Conservation (phyloP, 2,797 vertebrate species). For the Apogon hyalosoma region DNA sequence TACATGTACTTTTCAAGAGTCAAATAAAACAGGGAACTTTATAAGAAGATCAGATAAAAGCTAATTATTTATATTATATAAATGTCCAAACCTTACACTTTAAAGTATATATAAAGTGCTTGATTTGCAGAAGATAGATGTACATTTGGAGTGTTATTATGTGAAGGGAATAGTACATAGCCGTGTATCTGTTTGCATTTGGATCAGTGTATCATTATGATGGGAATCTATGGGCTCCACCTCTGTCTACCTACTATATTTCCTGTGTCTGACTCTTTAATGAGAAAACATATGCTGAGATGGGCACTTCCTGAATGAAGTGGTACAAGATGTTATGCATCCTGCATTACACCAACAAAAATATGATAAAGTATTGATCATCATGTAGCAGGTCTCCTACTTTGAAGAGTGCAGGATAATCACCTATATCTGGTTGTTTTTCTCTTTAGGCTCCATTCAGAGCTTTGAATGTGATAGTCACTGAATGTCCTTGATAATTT, state of each 20-base stretch:
- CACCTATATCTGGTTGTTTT: constrained; percentile 65
- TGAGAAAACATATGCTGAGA: constrained; percentile 49
- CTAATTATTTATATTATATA: too few relatives aligned
- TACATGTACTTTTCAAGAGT: too few relatives aligned
- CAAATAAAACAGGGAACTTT: too few relatives aligned
- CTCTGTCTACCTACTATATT: constrained; percentile 18
- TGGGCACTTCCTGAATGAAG: constrained; percentile 59
- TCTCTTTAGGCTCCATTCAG: constrained; percentile 65
- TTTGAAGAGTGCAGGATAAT: constrained; percentile 69
- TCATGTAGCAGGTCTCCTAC: constrained; percentile 45
- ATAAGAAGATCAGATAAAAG: too few relatives aligned
- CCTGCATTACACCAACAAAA: constrained; percentile 60
- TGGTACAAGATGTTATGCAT: constrained; percentile 60
- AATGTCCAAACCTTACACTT: too few relatives aligned
- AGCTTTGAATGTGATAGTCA: constrained; percentile 58
- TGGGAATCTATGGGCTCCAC: constrained; percentile 10
- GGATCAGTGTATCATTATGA: background rate
- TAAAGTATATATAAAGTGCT: too few relatives aligned
- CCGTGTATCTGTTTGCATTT: constrained; percentile 2
- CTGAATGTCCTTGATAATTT: constrained; percentile 73
- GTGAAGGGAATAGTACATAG: too few relatives aligned
- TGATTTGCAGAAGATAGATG: too few relatives aligned
- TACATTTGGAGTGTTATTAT: too few relatives aligned
- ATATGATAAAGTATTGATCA: constrained; percentile 72
- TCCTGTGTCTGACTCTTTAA: constrained; percentile 49